Conservation (phyloP, 2,888 invertebrate genomes). For the Troides oblongomaculatus region DNA sequence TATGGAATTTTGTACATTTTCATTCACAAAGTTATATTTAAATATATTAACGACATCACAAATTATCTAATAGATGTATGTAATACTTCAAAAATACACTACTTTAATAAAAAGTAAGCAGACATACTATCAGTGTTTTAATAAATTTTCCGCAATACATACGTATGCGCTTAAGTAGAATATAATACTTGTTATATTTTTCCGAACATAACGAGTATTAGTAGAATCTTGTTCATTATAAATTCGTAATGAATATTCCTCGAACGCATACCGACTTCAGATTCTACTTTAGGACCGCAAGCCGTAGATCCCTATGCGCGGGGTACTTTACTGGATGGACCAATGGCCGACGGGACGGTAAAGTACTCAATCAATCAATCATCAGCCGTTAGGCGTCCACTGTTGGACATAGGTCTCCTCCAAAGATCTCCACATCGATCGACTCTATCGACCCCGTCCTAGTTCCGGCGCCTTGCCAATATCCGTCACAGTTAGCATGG, state of each 20-base stretch:
- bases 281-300: not conserved
- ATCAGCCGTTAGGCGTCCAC: no score
- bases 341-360: no score
- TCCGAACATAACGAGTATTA: conserved; percentile 5
- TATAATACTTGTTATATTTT: conserved; percentile 23
- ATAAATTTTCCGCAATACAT: conserved; percentile 23
- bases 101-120: not conserved
- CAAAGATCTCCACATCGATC: no score
- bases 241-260: conserved; percentile 14
- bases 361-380: no score
- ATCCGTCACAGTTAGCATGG: no score
- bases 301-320: no score
- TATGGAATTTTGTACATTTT: no score
- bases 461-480: no score
- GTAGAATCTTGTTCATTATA: conserved; percentile 9
- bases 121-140: not conserved
- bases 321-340: no score
- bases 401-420: no score
- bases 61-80: not conserved
- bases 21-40: no score
- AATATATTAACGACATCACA: not conserved
- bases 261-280: conserved; percentile 23
- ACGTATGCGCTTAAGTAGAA: conserved; percentile 20
- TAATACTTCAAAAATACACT: conserved; percentile 13
- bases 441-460: no score